Percentiles rank a stretch among this genome's conserved stretches.
Conservation (phyloP, 2,888 invertebrate species). For the Cataglyphis altisquamis region DNA sequence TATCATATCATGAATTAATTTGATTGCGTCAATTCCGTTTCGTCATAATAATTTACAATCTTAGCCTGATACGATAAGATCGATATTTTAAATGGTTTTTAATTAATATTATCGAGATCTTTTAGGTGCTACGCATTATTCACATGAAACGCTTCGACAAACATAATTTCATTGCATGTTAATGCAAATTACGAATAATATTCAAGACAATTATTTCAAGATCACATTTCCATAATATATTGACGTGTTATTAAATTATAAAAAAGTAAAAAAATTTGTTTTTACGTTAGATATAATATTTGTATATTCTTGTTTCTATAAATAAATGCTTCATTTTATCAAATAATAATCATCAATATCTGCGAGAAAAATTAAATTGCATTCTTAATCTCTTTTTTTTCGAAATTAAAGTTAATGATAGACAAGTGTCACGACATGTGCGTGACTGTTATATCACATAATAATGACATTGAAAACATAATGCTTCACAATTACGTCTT, state of each 20-base stretch:
- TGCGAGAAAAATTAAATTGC: neutral
- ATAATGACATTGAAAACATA: slow-evolving; percentile 5
- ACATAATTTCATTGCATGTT: neutral
- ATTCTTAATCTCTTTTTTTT: neutral
- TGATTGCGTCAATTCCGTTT: neutral
- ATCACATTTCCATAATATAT: neutral
- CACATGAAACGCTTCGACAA: neutral
- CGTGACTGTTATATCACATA: neutral
- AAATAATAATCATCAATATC: neutral
- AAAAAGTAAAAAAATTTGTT: neutral
- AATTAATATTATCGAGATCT: slow-evolving; percentile 33
- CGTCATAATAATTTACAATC: neutral
- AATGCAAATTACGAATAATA: slow-evolving; percentile 18
- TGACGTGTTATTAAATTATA: neutral
- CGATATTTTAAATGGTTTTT: slow-evolving; percentile 25
- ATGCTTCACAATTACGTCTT: neutral
- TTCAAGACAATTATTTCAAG: neutral
- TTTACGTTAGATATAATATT: slow-evolving; percentile 1
- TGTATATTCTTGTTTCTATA: neutral
- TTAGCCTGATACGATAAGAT: neutral
- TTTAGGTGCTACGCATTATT: neutral
- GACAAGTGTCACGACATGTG: neutral
- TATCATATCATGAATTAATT: neutral
- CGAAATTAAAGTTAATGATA: neutral
- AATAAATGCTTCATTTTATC: neutral